Evolutionary conservation across 2,888 invertebrate genomes (phyloP).

Genomic region (Papilio protenor): DNA sequence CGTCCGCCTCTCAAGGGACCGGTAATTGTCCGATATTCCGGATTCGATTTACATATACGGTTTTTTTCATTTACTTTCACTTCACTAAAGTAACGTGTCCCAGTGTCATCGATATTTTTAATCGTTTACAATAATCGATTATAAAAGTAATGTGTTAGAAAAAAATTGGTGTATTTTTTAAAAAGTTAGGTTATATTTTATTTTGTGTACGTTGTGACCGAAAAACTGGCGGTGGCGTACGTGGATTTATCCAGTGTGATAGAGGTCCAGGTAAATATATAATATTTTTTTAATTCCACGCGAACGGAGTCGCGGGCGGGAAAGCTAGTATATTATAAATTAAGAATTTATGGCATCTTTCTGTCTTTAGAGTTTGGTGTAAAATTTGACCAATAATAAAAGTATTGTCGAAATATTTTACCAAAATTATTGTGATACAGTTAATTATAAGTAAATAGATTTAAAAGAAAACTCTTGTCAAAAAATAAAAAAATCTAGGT

Average conservation of each 20-base stretch:
- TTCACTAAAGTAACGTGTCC: constrained; percentile 24
- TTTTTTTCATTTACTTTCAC: constrained; percentile 70
- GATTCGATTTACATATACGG: constrained; percentile 67
- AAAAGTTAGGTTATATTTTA: constrained; percentile 34
- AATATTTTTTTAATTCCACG: background rate
- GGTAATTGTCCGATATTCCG: constrained; percentile 71
- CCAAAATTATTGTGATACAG: background rate
- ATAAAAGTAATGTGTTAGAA: constrained; percentile 32
- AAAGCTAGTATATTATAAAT: too few relatives aligned
- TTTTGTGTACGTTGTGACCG: constrained; percentile 61
- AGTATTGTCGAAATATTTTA: background rate
- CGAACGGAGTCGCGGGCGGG: too few relatives aligned
- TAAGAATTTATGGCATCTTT: too few relatives aligned
- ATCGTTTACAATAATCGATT: constrained; percentile 11
- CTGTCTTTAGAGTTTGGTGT: background rate
- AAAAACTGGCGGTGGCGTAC: constrained; percentile 88
- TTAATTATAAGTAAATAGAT: background rate
- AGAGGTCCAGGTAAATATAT: constrained; percentile 87
- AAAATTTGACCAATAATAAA: background rate
- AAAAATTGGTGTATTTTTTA: constrained; percentile 11
- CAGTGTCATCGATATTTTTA: constrained; percentile 36
- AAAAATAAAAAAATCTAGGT: constrained; percentile 32
- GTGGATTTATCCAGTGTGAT: constrained; percentile 90
- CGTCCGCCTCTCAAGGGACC: constrained; percentile 75
- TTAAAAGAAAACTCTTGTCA: background rate